Percentiles rank a stretch among this genome's conserved stretches.
Conservation (phyloP, 2,888 invertebrate genomes). For the Schizaphis graminum region DNA sequence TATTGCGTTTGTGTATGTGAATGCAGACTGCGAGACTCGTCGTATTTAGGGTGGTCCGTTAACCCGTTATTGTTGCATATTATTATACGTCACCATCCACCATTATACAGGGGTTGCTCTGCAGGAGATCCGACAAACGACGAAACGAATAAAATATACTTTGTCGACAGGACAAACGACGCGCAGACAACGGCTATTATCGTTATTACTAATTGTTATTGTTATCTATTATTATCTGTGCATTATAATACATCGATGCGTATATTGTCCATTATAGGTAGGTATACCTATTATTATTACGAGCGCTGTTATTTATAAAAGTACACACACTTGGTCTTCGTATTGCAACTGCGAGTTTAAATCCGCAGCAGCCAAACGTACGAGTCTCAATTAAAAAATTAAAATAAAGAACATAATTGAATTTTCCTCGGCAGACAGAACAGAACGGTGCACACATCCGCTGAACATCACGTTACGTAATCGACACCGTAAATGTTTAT, state of each 20-base stretch:
- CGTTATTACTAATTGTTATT: constrained; percentile 1
- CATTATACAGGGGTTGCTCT: neutral
- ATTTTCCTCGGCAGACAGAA: constrained; percentile 30
- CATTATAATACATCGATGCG: neutral
- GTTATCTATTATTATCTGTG: neutral
- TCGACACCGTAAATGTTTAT: constrained; percentile 32
- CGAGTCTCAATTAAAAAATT: neutral
- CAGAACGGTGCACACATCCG: neutral
- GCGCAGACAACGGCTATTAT: neutral
- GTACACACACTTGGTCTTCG: neutral
- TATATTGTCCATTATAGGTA: neutral
- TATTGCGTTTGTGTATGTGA: neutral
- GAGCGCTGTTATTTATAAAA: neutral
- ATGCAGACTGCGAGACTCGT: neutral
- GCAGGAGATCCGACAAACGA: neutral
- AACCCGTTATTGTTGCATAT: neutral
- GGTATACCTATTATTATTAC: too few relatives aligned
- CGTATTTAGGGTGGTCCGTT: neutral
- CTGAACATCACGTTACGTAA: constrained; percentile 11
- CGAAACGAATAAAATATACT: neutral
- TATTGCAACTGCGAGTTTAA: neutral
- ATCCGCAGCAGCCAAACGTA: neutral
- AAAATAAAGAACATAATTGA: constrained; percentile 27
- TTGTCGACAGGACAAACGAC: neutral
- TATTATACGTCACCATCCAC: neutral